A percentile compares a stretch with the other conserved stretches of the same genome.
These are phyloP conservation scores for Drosophila setosimentum DNA, from an alignment of 2,888 invertebrate genomes.

Conservation along the genomic window DNA sequence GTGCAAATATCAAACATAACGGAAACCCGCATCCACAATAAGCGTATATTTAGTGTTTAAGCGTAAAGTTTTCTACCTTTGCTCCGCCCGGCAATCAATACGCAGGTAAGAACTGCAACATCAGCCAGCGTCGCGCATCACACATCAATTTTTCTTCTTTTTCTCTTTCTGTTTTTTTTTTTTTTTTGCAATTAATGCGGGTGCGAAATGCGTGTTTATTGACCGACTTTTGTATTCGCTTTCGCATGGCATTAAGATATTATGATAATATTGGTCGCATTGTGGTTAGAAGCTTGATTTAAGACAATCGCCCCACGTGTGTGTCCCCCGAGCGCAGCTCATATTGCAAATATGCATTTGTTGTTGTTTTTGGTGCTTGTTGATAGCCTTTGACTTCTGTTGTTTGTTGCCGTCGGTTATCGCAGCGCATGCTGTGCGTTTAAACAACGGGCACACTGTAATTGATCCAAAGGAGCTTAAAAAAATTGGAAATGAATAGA, in stretches of 20 bases:
- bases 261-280: slow-evolving; percentile 54
- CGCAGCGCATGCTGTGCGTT: slow-evolving; percentile 28
- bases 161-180: slow-evolving; percentile 4
- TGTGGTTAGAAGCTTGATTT: slow-evolving; percentile 68
- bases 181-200: slow-evolving; percentile 31
- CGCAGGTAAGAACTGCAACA: slow-evolving; percentile 48
- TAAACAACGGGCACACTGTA: slow-evolving; percentile 31
- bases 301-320: slow-evolving; percentile 42
- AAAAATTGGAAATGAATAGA: slow-evolving; percentile 44
- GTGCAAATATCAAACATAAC: slow-evolving; percentile 28
- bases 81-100: slow-evolving; percentile 49
- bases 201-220: slow-evolving; percentile 47
- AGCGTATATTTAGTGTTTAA: slow-evolving; percentile 61
- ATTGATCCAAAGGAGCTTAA: slow-evolving; percentile 29
- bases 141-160: not conserved
- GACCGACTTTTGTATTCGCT: slow-evolving; percentile 56
- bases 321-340: slow-evolving; percentile 36
- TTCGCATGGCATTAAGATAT: slow-evolving; percentile 32
- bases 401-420: slow-evolving; percentile 31
- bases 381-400: slow-evolving; percentile 67
- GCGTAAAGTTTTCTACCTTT: slow-evolving; percentile 56
- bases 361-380: slow-evolving; percentile 37
- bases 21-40: slow-evolving; percentile 18
- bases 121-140: slow-evolving; percentile 30
- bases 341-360: slow-evolving; percentile 48